Evolutionary conservation across 2,888 invertebrate species (phyloP).

Genomic region (Orgyia antiqua): DNA sequence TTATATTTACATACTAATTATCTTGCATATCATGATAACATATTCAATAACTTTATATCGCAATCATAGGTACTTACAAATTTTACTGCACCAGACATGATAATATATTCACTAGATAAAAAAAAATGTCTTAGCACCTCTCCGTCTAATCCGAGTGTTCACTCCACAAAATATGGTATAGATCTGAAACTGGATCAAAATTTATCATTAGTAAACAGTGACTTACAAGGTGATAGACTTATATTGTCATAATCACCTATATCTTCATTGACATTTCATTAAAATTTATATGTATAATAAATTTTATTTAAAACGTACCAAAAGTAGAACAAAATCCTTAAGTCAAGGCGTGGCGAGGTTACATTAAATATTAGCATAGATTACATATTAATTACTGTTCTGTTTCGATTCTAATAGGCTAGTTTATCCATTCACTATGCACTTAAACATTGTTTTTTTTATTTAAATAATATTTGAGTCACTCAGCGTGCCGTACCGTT

Average conservation of each 20-base stretch:
- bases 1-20: neutral
- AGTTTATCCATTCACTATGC: slow-evolving; percentile 38
- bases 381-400: slow-evolving; percentile 47
- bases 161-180: slow-evolving; percentile 50
- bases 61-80: no score
- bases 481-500: slow-evolving; percentile 25
- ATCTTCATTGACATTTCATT: slow-evolving; percentile 64
- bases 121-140: slow-evolving; percentile 21
- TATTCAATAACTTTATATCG: no score
- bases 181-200: slow-evolving; percentile 66
- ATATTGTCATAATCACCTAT: slow-evolving; percentile 49
- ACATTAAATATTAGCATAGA: slow-evolving; percentile 54
- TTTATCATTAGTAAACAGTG: slow-evolving; percentile 44
- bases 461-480: slow-evolving; percentile 28
- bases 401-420: slow-evolving; percentile 28
- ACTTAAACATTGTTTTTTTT: slow-evolving; percentile 26
- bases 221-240: slow-evolving; percentile 44
- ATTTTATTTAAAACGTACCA: slow-evolving; percentile 61
- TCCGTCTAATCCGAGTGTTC: slow-evolving; percentile 38
- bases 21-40: no score
- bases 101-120: slow-evolving; percentile 18
- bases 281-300: slow-evolving; percentile 67
- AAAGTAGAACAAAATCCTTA: slow-evolving; percentile 63
- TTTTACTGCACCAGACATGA: slow-evolving; percentile 35
- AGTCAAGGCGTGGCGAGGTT: slow-evolving; percentile 65